Base-by-base conservation (phyloP, 2,888 invertebrate species). In the Drosophila monieri region DNA sequence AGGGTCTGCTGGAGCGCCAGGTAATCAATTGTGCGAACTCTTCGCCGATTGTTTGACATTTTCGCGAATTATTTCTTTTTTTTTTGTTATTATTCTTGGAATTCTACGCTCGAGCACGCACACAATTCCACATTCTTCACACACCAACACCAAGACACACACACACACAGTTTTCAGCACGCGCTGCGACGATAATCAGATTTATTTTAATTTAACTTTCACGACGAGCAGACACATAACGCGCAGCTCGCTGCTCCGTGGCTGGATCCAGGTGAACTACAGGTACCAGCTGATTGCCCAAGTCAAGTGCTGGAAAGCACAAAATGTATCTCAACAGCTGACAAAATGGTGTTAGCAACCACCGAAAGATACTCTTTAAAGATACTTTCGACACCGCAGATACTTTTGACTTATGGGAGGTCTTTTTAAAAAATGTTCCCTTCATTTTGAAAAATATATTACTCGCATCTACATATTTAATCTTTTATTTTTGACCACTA, bases 171-270 rank as follows among this genome's bases (percentile, higher is more conserved):
- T 48, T 23, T 35, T 48, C 30, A 68, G 69, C 60, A 73, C 73
- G 41, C 47, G 64, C 64, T 32, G 53, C 66, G 64, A 48, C 60
- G 81, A 69, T 79, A 85, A 81, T 87, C 59, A 70, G 74, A 73
- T 83, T 75, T 80, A 78, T 77, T 84, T 71, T 71, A 88, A 74
- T 71, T 67, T 61, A 65, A 83, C 80, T 83, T 88, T 85, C 73
- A 79, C 79, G 67, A 58, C 41, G 52, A 71, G 55, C 57, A 60
- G 75, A 71, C 60, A 71, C 73, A 83, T 43, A 69, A 56, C 68
- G 58, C 46, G 30, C 12, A n/a, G 35, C 35, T 32, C 30, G 15
- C 8, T n/a, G 35, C 39, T 49, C 37, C 35, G 35, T n/a, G 14
- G 35, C 32, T 39, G 23, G 35, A 44, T 41, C 57, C 25, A 21